Base-by-base conservation (phyloP, 2,888 invertebrate species). In the Ommatoiulus sabulosus region DNA sequence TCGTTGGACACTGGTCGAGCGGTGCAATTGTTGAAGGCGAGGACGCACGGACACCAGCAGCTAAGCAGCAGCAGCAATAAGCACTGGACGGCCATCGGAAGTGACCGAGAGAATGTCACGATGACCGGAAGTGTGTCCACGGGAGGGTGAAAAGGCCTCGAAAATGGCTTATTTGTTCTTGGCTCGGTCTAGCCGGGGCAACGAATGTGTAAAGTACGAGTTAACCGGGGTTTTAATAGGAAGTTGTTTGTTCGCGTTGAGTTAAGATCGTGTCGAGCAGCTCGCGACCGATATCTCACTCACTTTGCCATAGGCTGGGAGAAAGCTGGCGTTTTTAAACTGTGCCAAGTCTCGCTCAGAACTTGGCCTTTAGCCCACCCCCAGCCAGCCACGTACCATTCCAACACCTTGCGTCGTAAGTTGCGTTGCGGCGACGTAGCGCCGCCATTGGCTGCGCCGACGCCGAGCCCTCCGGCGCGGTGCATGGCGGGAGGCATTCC, bases 191-290 rank as follows among this genome's bases (percentile, higher is more conserved):
- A 35, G 35, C 35, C 35, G 35, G 35, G 35, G 35, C 35, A 35
- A 35, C 35, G 35, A 35, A 35, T 35, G 35, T 35, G 35, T 35
- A 35, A 35, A 35, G 35, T 35, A 35, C 20, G 20, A 72, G 20
- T 72, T 72, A 72, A 72, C 72, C 72, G 72, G 72, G 72, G 24
- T 72, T 2, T 72, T 72, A 72, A 72, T 72, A 72, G 72, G 72
- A 72, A 72, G 72, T 72, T 72, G 72, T 72, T 72, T 72, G 72
- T 72, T 72, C 20, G 0, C 0, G 24, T 24, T 72, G 72, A 72
- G 72, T 72, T 72, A 72, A 72, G 72, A 72, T 72, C 24, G 2
- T 72, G 72, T 72, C 72, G 72, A 72, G 72, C 72, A 20, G 72
- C 72, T 6, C 10, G 72, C 72, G 72, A 10, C 72, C 72, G 72